These are phyloP conservation scores for Eurosta solidaginis DNA, from an alignment of 1,140 invertebrate genomes.

Conservation along the genomic window DNA sequence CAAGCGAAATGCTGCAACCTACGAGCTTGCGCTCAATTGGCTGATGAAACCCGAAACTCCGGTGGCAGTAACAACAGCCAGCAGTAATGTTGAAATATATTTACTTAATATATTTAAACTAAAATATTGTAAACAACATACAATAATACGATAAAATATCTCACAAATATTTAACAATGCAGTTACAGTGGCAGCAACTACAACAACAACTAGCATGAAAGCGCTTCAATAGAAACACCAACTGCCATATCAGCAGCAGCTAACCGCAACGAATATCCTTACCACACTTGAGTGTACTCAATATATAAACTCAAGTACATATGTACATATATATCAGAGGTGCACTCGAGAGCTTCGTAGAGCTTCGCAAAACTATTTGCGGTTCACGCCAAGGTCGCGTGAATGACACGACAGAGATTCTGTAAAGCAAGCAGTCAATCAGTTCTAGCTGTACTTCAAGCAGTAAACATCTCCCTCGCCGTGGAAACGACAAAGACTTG, in stretches of 20 bases:
- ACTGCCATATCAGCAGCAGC: background rate
- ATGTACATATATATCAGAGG: too few species aligned
- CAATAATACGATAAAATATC: constrained; percentile 21
- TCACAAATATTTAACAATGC: constrained; percentile 22
- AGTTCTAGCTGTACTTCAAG: too few species aligned
- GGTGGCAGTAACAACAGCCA: background rate
- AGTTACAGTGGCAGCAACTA: background rate
- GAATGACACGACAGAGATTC: too few species aligned
- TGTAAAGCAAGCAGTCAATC: too few species aligned
- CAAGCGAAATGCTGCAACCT: background rate
- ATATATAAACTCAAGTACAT: too few species aligned
- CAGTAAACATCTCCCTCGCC: too few species aligned
- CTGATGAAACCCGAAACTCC: background rate
- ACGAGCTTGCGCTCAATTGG: background rate
- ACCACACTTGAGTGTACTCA: background rate
- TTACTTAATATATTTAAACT: constrained; percentile 17
- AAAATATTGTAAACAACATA: background rate
- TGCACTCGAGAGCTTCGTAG: too few species aligned
- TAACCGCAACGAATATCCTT: background rate
- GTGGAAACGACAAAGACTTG: too few species aligned
- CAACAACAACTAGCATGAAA: background rate
- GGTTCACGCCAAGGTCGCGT: too few species aligned
- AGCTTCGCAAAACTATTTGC: too few species aligned
- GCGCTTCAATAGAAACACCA: background rate
- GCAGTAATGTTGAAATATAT: background rate